A percentile compares a stretch with the other conserved stretches of the same genome.
Evolutionary conservation across 2,797 vertebrate genomes (phyloP).

Genomic region (Zalophus californianus): DNA sequence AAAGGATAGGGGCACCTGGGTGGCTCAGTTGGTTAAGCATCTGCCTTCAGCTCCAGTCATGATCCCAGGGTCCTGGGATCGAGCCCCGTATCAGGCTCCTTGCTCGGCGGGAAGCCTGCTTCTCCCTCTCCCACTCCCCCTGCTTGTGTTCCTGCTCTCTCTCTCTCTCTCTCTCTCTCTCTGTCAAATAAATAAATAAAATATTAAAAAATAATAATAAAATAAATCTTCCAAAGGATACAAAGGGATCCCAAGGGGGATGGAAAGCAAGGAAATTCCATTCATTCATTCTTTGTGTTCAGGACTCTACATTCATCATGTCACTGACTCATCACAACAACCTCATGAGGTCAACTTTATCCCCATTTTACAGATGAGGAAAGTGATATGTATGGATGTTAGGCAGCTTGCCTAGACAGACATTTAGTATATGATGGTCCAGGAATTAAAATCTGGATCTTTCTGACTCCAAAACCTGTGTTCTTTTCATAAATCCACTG

Average conservation of each 20-base stretch:
- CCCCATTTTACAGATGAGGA: constrained; percentile 60
- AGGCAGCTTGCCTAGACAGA: neutral
- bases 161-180: too few species aligned
- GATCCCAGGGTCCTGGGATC: too few species aligned
- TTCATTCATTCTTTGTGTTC: neutral
- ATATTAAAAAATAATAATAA: too few species aligned
- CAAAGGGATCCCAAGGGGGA: neutral
- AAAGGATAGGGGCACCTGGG: neutral
- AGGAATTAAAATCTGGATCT: neutral
- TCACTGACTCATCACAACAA: neutral
- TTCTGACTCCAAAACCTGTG: neutral
- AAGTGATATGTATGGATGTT: neutral
- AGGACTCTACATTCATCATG: neutral
- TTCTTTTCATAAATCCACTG: neutral
- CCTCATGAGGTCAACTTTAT: neutral
- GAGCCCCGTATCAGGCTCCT: too few species aligned
- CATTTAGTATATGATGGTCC: neutral
- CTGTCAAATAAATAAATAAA: too few species aligned
- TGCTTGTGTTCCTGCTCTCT: too few species aligned
- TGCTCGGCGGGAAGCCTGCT: too few species aligned
- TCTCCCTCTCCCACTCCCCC: too few species aligned
- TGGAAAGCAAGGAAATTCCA: neutral
- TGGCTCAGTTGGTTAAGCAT: too few species aligned
- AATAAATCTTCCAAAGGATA: neutral
- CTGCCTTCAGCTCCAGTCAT: too few species aligned